A percentile compares a stretch with the other conserved stretches of the same genome.
These are phyloP conservation scores for Marcusenius ussheri DNA, from an alignment of 2,113 vertebrate genomes.

Conservation along the genomic window DNA sequence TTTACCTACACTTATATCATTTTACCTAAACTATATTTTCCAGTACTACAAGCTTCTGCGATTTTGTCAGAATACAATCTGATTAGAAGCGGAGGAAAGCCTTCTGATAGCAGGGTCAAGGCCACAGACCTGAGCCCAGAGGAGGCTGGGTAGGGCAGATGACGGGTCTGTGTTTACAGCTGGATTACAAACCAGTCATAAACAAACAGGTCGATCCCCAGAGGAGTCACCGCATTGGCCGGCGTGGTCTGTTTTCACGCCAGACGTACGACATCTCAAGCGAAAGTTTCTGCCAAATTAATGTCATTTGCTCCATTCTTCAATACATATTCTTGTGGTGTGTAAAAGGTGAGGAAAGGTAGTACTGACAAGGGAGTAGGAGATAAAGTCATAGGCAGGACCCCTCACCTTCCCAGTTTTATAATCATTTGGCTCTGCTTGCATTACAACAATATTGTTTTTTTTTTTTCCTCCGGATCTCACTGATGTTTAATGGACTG, in stretches of 20 bases:
- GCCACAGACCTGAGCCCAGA: background rate
- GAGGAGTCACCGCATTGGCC: background rate
- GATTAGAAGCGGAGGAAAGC: background rate
- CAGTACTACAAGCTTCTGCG: background rate
- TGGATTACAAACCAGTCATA: conserved; percentile 12
- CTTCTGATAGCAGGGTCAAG: background rate
- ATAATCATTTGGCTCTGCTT: background rate
- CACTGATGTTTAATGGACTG: background rate
- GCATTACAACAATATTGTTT: background rate
- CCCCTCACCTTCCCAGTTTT: background rate
- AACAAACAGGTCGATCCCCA: conserved; percentile 14
- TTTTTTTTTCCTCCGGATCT: background rate
- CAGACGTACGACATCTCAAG: background rate
- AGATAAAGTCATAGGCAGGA: background rate
- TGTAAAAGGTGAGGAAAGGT: background rate
- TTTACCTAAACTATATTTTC: background rate
- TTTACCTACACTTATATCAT: background rate
- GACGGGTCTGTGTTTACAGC: background rate
- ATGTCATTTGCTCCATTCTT: background rate
- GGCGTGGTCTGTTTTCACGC: background rate
- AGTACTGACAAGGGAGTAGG: background rate
- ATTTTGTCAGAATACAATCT: background rate
- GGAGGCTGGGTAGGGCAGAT: background rate
- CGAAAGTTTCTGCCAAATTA: background rate
- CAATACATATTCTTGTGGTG: background rate